Evolutionary conservation across 2,888 invertebrate genomes (phyloP).

Genomic region (Nomada ruficornis): DNA sequence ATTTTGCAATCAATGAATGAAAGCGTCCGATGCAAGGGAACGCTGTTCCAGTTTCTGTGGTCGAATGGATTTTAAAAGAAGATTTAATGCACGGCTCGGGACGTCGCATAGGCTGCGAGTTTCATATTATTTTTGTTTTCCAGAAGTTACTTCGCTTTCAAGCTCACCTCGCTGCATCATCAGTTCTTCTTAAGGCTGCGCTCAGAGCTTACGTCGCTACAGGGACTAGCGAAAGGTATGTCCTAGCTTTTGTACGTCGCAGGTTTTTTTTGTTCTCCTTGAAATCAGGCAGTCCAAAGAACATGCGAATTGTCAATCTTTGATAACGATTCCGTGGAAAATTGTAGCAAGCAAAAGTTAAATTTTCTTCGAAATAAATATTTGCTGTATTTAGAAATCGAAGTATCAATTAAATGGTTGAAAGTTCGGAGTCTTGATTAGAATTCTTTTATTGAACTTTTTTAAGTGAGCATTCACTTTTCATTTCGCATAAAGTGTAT

Average conservation of each 20-base stretch:
- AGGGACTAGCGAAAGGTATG: conserved; percentile 82
- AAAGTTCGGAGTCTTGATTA: no score
- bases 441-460: no score
- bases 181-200: conserved; percentile 90
- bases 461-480: no score
- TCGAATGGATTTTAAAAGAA: conserved; percentile 12
- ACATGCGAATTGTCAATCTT: no score
- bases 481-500: no score
- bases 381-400: no score
- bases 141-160: conserved; percentile 91
- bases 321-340: no score
- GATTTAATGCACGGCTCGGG: background rate
- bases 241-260: background rate
- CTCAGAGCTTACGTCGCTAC: conserved; percentile 88
- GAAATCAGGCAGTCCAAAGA: background rate
- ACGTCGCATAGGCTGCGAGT: conserved; percentile 1
- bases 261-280: background rate
- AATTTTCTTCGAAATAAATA: no score
- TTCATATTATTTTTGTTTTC: conserved; percentile 72
- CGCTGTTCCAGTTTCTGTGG: background rate
- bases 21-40: background rate
- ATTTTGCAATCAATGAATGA: background rate
- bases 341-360: no score
- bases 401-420: no score
- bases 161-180: conserved; percentile 91